Evolutionary conservation across 1,140 invertebrate species (phyloP).

Genomic region (Cyrtorhinus lividipennis): DNA sequence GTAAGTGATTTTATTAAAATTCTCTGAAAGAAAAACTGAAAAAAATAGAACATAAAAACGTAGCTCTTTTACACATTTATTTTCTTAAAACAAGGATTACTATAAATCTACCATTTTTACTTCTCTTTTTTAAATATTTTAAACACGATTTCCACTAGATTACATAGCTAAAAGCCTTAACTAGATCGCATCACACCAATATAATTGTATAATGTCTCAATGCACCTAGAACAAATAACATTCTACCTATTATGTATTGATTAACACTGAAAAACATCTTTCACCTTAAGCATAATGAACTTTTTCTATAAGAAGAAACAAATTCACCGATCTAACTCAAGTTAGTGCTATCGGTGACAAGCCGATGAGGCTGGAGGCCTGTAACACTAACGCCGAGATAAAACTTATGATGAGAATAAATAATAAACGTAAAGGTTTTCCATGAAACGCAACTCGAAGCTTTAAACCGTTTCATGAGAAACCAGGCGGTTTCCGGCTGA

Average conservation of each 20-base stretch:
- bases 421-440: no score
- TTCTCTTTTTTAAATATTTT: neutral
- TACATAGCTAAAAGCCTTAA: neutral
- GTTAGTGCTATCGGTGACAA: no score
- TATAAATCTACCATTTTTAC: neutral
- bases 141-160: neutral
- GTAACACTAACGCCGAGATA: no score
- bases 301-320: constrained; percentile 11
- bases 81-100: neutral
- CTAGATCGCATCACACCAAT: neutral
- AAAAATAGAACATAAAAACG: neutral
- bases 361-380: no score
- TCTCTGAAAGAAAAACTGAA: neutral
- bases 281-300: constrained; percentile 12
- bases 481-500: neutral
- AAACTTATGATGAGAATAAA: no score
- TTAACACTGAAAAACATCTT: constrained; percentile 20
- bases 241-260: constrained; percentile 20
- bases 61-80: neutral
- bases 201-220: constrained; percentile 9
- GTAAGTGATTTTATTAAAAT: neutral
- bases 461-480: neutral
- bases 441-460: no score
- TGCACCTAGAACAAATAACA: constrained; percentile 20
- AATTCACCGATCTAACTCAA: neutral